Evolutionary conservation across 2,113 vertebrate species (phyloP), one percentile per base, ranked within the genome.

Genomic region (Neodontobutis hainanensis): DNA sequence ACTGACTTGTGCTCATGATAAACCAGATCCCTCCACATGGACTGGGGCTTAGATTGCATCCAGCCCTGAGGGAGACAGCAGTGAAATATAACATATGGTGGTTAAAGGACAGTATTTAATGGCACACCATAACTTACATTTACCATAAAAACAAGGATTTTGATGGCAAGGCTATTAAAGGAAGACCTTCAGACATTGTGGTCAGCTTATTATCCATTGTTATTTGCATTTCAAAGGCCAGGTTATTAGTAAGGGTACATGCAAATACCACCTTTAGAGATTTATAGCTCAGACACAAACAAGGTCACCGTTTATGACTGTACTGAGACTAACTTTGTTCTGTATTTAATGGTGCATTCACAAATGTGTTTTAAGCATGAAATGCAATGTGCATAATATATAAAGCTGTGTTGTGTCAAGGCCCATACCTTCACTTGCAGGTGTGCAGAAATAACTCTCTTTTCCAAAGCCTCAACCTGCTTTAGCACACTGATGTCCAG

Each of bases 1-100:
- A 93, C 65, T 89, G 91, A 93, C 85, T 96, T 96, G 95, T 97
- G 95, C 88, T 97, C 96, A 80, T 92, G 93, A 95, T 96, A 97
- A 82, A 97, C 93, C 92, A 97, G 92, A 90, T 97, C 95, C 88
- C 97, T 94, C 88, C 95, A 93, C 88, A 96, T 94, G 73, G 96
- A 97, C 53, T 94, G 94, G 49, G 93, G 94, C 66, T 97, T 94
- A 59, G 93, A 91, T 88, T 93, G 95, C 82, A 94, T 95, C 97
- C 97, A 98, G 70, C 95, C 96, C 97, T 98, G 93, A 61, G 6
- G 47, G 50, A 74, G 42, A 71, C 3, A 66, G 9, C 5, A 44
- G 40, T 15, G 32, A 78, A 52, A 81, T 35, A 32, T 35, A 32
- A 52, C 32, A 34, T 6, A 27, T 27, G 45, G 5, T 5, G 3